A percentile compares a stretch with the other conserved stretches of the same genome.
Evolutionary conservation across 2,888 invertebrate genomes (phyloP).

Genomic region (Yponomeuta malinellus): DNA sequence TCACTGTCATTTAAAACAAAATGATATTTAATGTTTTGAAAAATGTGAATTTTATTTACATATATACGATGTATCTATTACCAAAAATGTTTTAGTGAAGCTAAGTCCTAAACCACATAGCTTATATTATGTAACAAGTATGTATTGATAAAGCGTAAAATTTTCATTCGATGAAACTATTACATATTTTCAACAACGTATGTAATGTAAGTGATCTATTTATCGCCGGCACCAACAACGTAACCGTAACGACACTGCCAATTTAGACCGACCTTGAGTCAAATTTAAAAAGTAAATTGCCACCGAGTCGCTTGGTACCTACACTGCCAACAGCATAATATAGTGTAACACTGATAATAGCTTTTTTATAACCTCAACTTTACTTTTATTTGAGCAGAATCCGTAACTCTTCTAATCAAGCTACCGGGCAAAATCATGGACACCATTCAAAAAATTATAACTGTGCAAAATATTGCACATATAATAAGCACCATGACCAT

Average conservation of each 20-base stretch:
- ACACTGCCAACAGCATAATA: background rate
- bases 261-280: background rate
- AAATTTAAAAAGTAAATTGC: background rate
- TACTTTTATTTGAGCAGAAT: background rate
- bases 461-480: background rate
- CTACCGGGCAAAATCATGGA: background rate
- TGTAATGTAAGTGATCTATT: background rate
- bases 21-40: no score
- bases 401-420: background rate
- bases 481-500: conserved; percentile 82
- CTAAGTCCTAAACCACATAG: no score
- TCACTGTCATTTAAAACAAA: no score
- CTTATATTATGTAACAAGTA: no score
- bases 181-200: background rate
- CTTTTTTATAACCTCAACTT: background rate
- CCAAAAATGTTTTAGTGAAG: no score
- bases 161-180: background rate
- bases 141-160: background rate
- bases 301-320: background rate
- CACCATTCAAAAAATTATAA: background rate
- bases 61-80: no score
- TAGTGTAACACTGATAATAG: background rate
- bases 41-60: no score
- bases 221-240: background rate
- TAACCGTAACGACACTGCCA: background rate